Base-by-base conservation (phyloP, 1,140 invertebrate species). In the Adoxophyes honmai region DNA sequence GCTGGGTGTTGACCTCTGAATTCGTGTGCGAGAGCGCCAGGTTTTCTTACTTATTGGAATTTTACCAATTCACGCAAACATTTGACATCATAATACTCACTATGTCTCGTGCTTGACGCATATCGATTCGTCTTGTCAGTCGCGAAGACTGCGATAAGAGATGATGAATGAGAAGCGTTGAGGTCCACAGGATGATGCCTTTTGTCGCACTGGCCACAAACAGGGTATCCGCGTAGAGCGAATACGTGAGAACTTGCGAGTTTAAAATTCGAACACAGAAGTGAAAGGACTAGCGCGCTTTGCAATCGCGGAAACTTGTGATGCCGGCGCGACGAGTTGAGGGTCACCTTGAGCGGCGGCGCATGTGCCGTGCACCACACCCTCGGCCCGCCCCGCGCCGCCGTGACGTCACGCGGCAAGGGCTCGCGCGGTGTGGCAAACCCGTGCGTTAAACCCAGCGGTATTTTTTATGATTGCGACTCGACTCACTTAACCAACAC, bases 291-390 rank as follows among this genome's bases (percentile, higher is more conserved):
- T 48, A 28, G 21, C 6, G 7, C 18, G 42, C 42, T 16, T 13
- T 21, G 16, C 42, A 28, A 48, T 28, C 42, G 16, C 42, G 42
- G 42, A 48, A 48, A 48, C 42, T 48, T 28, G 42, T 48, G 42
- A 21, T 35, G 52, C 33, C 52, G 35, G 34, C 60, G 71, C 66
- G 55, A 62, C 65, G 71, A 71, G 66, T 70, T 60, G 66, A 78
- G 76, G 83, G 84, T 87, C 84, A 87, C 84, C 84, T 87, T 87
- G 84, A 81, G 64, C 67, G 59, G 59, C 62, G 70, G 81, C 84
- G 82, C 84, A 87, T 87, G 84, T 87, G 84, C 81, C 80, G 84
- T 86, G 84, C 76, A 81, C 81, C 84, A 87, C 84, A 83, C 84
- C 81, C 78, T 83, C 81, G 70, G 59, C 70, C 73, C 68, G 61